Base-by-base conservation (phyloP, 2,113 vertebrate species). In the Salminus brasiliensis region DNA sequence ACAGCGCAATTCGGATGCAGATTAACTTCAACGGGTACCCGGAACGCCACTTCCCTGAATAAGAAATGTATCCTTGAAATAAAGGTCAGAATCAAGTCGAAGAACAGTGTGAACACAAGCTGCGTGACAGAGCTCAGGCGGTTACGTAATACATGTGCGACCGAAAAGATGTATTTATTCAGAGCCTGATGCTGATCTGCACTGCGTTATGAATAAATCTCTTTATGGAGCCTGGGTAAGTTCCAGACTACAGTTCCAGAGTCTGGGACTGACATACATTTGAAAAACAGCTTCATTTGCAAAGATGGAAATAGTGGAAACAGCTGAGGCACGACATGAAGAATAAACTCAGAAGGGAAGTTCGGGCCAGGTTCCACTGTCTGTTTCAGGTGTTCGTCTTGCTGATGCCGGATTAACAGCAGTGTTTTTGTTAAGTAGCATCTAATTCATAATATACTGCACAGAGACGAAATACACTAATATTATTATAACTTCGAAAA, bases 201-300 rank as follows among this genome's bases (percentile, higher is more conserved):
- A 53, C 41, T 0, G 1, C 25, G 53, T 47, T 72, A 71, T 57
- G 36, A 74, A 74, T 78, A 59, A 70, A 78, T 73, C 41, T 62
- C 52, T 74, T 74, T 69, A 29, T 67, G 59, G 9, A 76, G 32
- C 67, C 30, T 36, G 13, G 27, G 47, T 60, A 71, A 18, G 8
- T 57, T 78, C 29, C 63, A 78, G n/a, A 13, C 73, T 75, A 71
- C 47, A 49, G 49, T 59, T 12, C 43, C 29, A 34, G 39, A 52
- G 60, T 59, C 53, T 47, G 36, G 41, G 13, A 65, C 47, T 69
- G 30, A 75, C 57, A 45, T 21, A 29, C 36, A 52, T 13, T 6
- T 41, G 52, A 25, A 18, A 13, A 76, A 39, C 30, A 10, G 3
- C 47, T 25, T 55, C n/a, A 63, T 66, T 76, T 76, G 60, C 29